Percentiles rank a stretch among this genome's conserved stretches.
phyloP scores from a whole-genome alignment of 2,888 invertebrate species.

The Abrostola tripartita region DNA sequence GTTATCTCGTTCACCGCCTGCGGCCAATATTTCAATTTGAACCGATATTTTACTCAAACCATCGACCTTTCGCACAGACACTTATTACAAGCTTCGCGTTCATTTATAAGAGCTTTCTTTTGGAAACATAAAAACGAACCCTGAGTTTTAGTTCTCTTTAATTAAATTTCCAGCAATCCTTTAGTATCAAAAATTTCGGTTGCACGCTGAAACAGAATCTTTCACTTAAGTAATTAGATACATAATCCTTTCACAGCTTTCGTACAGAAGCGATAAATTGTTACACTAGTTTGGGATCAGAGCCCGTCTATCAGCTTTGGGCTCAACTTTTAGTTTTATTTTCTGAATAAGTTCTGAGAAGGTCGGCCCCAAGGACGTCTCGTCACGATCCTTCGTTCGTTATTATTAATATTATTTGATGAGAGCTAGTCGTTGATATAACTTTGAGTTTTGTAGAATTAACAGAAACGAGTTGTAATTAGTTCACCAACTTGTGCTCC shows the following conservation, averaged over 20 bases:
- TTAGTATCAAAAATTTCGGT: slow-evolving; percentile 33
- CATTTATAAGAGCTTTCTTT: slow-evolving; percentile 65
- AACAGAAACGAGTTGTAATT: slow-evolving; percentile 48
- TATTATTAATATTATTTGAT: slow-evolving; percentile 65
- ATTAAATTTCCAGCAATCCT: slow-evolving; percentile 59
- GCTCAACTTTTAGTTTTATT: slow-evolving; percentile 75
- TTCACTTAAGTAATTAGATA: slow-evolving; percentile 63
- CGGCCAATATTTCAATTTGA: slow-evolving; percentile 56
- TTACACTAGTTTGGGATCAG: slow-evolving; percentile 70
- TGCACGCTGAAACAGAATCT: slow-evolving; percentile 61
- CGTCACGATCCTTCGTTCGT: slow-evolving; percentile 59
- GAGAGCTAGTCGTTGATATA: slow-evolving; percentile 45
- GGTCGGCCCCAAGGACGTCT: slow-evolving; percentile 80
- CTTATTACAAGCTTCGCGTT: slow-evolving; percentile 62
- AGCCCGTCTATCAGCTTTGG: slow-evolving; percentile 67
- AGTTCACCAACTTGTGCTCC: slow-evolving; percentile 33
- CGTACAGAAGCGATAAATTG: slow-evolving; percentile 73
- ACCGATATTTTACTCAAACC: slow-evolving; percentile 60
- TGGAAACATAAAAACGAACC: slow-evolving; percentile 58
- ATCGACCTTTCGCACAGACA: slow-evolving; percentile 58
- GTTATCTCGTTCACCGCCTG: slow-evolving; percentile 57
- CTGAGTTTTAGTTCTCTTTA: slow-evolving; percentile 58
- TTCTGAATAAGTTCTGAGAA: slow-evolving; percentile 77
- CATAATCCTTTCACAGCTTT: slow-evolving; percentile 62
- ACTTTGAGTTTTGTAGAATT: slow-evolving; percentile 42